phyloP scores from a whole-genome alignment of 1,140 invertebrate species.

The Drosophila obscura region DNA sequence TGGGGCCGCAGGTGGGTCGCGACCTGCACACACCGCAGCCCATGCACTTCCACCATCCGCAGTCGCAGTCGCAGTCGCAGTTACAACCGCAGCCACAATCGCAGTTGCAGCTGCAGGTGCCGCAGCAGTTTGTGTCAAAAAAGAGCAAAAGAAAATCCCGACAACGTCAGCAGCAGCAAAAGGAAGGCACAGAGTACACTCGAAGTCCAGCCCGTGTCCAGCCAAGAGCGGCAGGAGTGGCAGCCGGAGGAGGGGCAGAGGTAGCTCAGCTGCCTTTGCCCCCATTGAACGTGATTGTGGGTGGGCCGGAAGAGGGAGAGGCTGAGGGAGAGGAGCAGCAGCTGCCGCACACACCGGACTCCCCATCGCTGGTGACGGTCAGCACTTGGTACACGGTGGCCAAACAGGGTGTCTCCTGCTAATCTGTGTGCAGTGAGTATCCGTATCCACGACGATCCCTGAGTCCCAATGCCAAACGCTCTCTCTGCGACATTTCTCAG shows the following conservation, averaged over 20 bases:
- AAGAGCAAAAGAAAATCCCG: conserved; percentile 13
- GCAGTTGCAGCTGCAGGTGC: conserved; percentile 14
- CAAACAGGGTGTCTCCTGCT: conserved; percentile 83
- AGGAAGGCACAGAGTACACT: neutral
- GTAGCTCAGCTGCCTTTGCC: conserved; percentile 16
- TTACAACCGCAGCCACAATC: conserved; percentile 12
- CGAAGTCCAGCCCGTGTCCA: conserved; percentile 12
- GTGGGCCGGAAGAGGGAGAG: conserved; percentile 14
- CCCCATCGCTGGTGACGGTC: conserved; percentile 81
- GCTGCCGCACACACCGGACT: conserved; percentile 59
- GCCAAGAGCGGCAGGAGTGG: conserved; percentile 6
- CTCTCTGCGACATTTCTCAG: neutral
- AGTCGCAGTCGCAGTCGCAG: conserved; percentile 55
- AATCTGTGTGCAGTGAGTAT: conserved; percentile 53
- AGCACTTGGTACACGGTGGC: conserved; percentile 83
- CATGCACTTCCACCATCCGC: conserved; percentile 79
- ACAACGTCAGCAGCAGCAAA: conserved; percentile 16
- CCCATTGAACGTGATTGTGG: conserved; percentile 24
- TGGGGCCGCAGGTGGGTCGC: conserved; percentile 76
- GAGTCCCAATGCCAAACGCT: neutral
- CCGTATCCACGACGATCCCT: conserved; percentile 2
- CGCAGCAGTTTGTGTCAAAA: conserved; percentile 6
- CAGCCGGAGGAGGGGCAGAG: conserved; percentile 13
- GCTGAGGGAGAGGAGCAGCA: conserved; percentile 13
- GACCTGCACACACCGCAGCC: conserved; percentile 68